These are phyloP conservation scores for Bellardia pandia DNA, from an alignment of 2,888 invertebrate species.

Conservation along the genomic window DNA sequence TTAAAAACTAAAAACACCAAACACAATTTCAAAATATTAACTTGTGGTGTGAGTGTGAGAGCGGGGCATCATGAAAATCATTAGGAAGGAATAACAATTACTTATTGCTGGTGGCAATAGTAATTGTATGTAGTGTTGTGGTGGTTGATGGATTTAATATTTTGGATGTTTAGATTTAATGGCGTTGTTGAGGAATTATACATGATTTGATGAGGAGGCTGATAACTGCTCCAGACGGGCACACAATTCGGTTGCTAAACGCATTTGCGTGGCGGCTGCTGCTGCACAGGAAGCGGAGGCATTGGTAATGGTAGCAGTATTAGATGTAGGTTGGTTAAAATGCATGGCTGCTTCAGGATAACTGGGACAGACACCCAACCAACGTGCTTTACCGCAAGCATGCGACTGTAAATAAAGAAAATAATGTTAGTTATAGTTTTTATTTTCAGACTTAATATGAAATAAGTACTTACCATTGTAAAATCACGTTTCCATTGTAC, in stretches of 20 bases:
- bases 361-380: slow-evolving; percentile 88
- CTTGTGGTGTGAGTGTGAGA: slow-evolving; percentile 16
- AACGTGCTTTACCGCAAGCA: slow-evolving; percentile 89
- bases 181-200: slow-evolving; percentile 53
- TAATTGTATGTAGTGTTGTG: not conserved
- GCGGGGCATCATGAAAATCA: not conserved
- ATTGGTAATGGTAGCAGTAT: slow-evolving; percentile 74
- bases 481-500: slow-evolving; percentile 91
- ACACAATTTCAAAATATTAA: slow-evolving; percentile 52
- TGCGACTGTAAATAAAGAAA: slow-evolving; percentile 86
- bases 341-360: slow-evolving; percentile 82
- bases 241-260: slow-evolving; percentile 85
- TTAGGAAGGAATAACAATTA: slow-evolving; percentile 10
- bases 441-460: not conserved
- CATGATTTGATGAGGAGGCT: slow-evolving; percentile 76
- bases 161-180: slow-evolving; percentile 51
- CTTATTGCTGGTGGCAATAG: not conserved
- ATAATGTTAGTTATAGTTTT: not conserved
- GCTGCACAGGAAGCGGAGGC: slow-evolving; percentile 76
- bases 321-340: slow-evolving; percentile 74
- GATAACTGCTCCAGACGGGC: slow-evolving; percentile 85
- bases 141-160: slow-evolving; percentile 38
- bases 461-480: slow-evolving; percentile 87
- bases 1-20: slow-evolving; percentile 57
- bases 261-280: slow-evolving; percentile 82